Conservation (phyloP, 2,888 invertebrate genomes). For the Meteorus cinctellus region DNA sequence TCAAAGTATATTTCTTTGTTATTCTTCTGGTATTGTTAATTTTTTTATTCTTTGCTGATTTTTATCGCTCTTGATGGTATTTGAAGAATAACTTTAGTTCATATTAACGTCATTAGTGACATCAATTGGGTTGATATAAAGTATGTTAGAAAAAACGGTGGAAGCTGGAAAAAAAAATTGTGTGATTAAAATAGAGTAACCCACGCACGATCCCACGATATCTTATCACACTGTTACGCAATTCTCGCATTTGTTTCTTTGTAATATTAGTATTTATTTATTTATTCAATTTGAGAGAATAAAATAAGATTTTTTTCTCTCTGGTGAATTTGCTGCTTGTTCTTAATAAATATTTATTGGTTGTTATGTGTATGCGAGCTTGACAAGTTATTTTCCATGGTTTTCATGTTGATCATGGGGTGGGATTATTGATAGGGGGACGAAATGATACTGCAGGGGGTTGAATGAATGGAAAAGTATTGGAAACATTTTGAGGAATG, state of each 20-base stretch:
- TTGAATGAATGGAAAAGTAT: no score
- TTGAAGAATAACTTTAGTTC: background rate
- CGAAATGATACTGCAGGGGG: no score
- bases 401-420: no score
- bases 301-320: background rate
- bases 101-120: background rate
- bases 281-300: background rate
- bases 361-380: no score
- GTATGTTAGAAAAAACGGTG: background rate
- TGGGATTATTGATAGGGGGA: no score
- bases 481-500: no score
- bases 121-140: background rate
- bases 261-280: background rate
- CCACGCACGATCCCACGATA: constrained; percentile 12
- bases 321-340: no score
- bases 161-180: background rate
- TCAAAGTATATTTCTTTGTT: background rate
- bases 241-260: background rate
- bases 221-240: constrained; percentile 27
- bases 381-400: no score
- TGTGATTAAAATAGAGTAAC: constrained; percentile 15
- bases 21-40: background rate
- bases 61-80: background rate
- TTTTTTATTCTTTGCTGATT: background rate
- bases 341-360: no score